A percentile compares a stretch with the other conserved stretches of the same genome.
phyloP scores from a whole-genome alignment of 2,113 vertebrate species.

The Solenodon paradoxus region DNA sequence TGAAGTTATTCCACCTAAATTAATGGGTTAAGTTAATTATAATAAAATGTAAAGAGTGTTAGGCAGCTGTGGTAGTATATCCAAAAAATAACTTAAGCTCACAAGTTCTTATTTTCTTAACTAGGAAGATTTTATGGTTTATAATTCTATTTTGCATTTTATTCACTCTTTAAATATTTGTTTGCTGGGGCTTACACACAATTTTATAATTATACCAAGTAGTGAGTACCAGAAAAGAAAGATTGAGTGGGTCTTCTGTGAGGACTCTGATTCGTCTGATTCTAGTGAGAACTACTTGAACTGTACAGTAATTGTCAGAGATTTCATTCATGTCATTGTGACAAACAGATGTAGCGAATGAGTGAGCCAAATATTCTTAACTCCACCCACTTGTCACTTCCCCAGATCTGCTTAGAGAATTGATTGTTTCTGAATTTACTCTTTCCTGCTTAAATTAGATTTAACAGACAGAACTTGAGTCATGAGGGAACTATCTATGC shows the following conservation, averaged over 20 bases:
- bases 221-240: too few relatives aligned
- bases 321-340: not conserved
- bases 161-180: not conserved
- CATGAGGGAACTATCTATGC: not conserved
- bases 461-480: not conserved
- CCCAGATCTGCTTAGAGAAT: not conserved
- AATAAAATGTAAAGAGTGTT: not conserved
- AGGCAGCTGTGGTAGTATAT: not conserved
- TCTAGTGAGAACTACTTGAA: not conserved
- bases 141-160: not conserved
- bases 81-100: not conserved
- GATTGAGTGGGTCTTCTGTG: too few relatives aligned
- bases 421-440: not conserved
- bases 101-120: not conserved
- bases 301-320: not conserved
- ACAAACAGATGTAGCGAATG: not conserved
- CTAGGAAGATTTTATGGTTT: not conserved
- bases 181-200: not conserved
- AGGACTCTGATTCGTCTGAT: not conserved
- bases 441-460: not conserved
- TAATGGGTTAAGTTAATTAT: not conserved
- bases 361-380: not conserved
- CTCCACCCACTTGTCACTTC: not conserved
- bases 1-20: not conserved
- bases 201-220: too few relatives aligned